phyloP scores from a whole-genome alignment of 2,113 vertebrate genomes.

The Calidris pygmaea region DNA sequence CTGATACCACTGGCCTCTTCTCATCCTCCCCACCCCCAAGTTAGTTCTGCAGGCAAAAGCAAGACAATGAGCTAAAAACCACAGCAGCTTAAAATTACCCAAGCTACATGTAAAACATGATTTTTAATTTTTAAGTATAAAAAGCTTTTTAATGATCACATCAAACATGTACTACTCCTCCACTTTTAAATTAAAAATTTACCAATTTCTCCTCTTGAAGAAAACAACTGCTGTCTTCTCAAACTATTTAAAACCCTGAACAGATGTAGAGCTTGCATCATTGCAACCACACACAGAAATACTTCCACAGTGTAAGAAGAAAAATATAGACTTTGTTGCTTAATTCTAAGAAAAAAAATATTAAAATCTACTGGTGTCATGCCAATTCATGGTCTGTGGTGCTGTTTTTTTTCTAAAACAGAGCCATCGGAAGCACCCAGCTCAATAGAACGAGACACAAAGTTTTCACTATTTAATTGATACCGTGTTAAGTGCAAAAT shows the following conservation, averaged over 20 bases:
- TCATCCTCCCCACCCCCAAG: neutral
- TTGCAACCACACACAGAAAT: slow-evolving; percentile 52
- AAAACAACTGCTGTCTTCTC: slow-evolving; percentile 52
- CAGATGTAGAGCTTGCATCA: slow-evolving; percentile 62
- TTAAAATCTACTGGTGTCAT: neutral
- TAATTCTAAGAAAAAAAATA: neutral
- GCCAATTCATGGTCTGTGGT: slow-evolving; percentile 6
- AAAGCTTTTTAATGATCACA: slow-evolving; percentile 50
- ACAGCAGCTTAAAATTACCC: slow-evolving; percentile 21
- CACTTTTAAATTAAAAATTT: slow-evolving; percentile 33
- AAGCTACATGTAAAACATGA: neutral
- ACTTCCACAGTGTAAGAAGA: slow-evolving; percentile 10
- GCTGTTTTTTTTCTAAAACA: neutral
- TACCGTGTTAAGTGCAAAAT: slow-evolving; percentile 10
- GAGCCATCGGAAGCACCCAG: neutral
- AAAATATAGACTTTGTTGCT: slow-evolving; percentile 15
- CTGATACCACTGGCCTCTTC: neutral
- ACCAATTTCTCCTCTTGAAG: slow-evolving; percentile 25
- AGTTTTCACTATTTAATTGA: slow-evolving; percentile 46
- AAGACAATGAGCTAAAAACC: neutral
- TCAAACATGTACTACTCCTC: slow-evolving; percentile 17
- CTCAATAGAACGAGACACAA: neutral
- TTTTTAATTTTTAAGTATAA: slow-evolving; percentile 26
- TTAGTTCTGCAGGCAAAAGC: neutral
- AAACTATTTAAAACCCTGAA: slow-evolving; percentile 52